Percentiles rank a stretch among this genome's conserved stretches.
phyloP scores from a whole-genome alignment of 2,113 vertebrate genomes.

The Fulmarus glacialis region DNA sequence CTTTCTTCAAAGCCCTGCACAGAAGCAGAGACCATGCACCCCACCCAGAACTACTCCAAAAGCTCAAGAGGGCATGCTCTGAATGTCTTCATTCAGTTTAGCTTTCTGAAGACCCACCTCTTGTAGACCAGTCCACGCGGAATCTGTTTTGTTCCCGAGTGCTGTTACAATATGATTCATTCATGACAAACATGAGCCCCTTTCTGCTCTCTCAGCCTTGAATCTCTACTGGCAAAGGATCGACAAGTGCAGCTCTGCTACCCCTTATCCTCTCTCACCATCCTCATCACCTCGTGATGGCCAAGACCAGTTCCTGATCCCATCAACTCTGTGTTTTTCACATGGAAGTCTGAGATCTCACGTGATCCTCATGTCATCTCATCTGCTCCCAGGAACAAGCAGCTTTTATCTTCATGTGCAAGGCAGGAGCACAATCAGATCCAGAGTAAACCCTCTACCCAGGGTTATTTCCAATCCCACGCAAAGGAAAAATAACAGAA shows the following conservation, averaged over 20 bases:
- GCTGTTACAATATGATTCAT: background rate
- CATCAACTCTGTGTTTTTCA: background rate
- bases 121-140: background rate
- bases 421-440: background rate
- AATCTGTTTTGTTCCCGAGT: background rate
- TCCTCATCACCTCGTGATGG: background rate
- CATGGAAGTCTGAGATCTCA: background rate
- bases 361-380: accelerated
- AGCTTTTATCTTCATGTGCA: background rate
- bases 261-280: background rate
- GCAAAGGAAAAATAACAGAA: background rate
- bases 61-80: background rate
- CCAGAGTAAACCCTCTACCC: background rate
- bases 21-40: background rate
- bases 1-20: background rate
- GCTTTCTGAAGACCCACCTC: background rate
- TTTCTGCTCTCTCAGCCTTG: background rate
- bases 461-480: background rate
- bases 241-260: background rate
- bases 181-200: background rate
- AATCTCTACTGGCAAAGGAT: background rate
- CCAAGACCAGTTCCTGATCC: background rate
- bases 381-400: background rate
- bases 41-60: background rate
- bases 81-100: background rate